These are phyloP conservation scores for Ormyrus thymus DNA, from an alignment of 2,888 invertebrate genomes.

Conservation along the genomic window DNA sequence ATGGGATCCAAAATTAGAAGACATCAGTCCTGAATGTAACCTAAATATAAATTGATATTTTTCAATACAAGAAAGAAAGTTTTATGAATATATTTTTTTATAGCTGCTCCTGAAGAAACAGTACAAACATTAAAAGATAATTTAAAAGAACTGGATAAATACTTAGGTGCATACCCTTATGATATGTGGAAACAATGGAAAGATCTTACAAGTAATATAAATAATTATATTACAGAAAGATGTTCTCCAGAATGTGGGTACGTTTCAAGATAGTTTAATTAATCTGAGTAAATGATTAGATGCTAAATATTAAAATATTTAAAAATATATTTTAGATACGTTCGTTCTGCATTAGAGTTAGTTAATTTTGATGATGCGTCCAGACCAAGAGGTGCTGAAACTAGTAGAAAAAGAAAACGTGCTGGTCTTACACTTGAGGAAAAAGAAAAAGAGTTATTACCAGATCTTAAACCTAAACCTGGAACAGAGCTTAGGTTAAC, in stretches of 20 bases:
- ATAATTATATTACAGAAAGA: conserved; percentile 75
- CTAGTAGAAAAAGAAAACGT: conserved; percentile 70
- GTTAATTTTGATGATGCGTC: conserved; percentile 83
- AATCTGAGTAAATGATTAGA: not conserved
- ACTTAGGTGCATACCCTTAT: conserved; percentile 93
- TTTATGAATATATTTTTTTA: conserved; percentile 51
- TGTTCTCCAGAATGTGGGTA: conserved; percentile 84
- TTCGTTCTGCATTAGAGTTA: conserved; percentile 88
- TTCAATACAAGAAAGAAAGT: not conserved
- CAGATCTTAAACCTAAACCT: conserved; percentile 86
- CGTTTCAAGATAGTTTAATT: conserved; percentile 32
- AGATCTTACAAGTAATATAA: conserved; percentile 79
- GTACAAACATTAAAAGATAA: conserved; percentile 82
- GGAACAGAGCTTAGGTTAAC: conserved; percentile 90
- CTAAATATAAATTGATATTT: conserved; percentile 13
- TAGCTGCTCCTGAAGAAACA: conserved; percentile 80
- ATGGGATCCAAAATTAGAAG: conserved; percentile 89
- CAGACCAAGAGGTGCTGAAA: conserved; percentile 79
- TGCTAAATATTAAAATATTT: not conserved
- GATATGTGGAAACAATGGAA: conserved; percentile 92
- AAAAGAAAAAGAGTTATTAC: conserved; percentile 85
- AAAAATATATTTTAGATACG: conserved; percentile 70
- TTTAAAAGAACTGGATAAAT: conserved; percentile 83
- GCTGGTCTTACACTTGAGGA: conserved; percentile 77
- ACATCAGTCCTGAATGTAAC: conserved; percentile 78